Evolutionary conservation across 1,140 invertebrate species (phyloP).

Genomic region (Megalonaias nervosa): DNA sequence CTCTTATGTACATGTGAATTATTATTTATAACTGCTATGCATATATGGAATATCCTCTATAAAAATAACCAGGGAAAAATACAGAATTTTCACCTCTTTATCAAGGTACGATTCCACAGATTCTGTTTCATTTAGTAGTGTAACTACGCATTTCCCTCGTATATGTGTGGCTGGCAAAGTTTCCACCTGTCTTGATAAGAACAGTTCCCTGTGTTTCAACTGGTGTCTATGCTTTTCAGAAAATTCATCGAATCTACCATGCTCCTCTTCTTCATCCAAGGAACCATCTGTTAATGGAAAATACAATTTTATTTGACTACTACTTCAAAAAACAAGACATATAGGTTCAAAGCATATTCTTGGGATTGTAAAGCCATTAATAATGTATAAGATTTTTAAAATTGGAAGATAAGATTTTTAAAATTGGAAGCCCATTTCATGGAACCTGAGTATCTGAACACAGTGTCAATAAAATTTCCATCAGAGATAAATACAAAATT

Average conservation of each 20-base stretch:
- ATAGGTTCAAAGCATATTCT: too few species aligned
- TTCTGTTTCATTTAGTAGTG: constrained; percentile 98
- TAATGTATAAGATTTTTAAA: too few species aligned
- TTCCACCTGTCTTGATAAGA: constrained; percentile 97
- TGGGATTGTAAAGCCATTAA: too few species aligned
- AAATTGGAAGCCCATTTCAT: too few species aligned
- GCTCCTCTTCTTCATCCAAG: constrained; percentile 71
- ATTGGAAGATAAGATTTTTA: too few species aligned
- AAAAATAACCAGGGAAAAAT: neutral
- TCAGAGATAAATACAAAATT: too few species aligned
- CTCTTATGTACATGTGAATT: too few species aligned
- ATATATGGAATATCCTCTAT: neutral
- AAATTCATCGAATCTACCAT: constrained; percentile 73
- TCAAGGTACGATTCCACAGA: constrained; percentile 95
- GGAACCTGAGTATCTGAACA: too few species aligned
- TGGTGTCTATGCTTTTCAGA: constrained; percentile 82
- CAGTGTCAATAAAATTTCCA: too few species aligned
- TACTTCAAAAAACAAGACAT: too few species aligned
- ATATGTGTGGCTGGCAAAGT: constrained; percentile 98
- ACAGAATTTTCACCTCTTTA: constrained; percentile 82
- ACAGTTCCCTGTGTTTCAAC: constrained; percentile 97
- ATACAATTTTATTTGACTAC: too few species aligned
- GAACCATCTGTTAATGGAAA: constrained; percentile 22
- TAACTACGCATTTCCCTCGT: constrained; percentile 98
- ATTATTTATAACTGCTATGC: too few species aligned